Evolutionary conservation across 1,140 invertebrate genomes (phyloP).

Genomic region (Heterodera carotae): DNA sequence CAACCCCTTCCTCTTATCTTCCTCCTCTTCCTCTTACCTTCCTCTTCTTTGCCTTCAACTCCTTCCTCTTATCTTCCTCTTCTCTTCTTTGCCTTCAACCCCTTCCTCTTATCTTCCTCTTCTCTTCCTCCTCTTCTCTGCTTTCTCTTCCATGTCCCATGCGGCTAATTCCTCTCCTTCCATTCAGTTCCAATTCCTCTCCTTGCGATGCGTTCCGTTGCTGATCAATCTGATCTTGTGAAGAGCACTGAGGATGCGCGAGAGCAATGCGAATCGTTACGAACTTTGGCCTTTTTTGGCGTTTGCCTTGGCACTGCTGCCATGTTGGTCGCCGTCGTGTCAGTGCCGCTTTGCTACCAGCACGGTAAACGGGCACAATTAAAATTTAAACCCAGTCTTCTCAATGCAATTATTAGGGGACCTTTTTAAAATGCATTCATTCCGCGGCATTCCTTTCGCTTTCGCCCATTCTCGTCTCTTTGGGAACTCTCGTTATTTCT

Average conservation of each 20-base stretch:
- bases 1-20: too few relatives aligned
- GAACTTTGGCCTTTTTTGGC: slow-evolving; percentile 25
- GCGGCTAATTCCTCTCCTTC: background rate
- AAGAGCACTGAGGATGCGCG: slow-evolving; percentile 7
- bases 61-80: too few relatives aligned
- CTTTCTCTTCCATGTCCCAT: background rate
- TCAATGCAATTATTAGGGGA: too few relatives aligned
- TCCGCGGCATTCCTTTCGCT: too few relatives aligned
- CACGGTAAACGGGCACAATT: background rate
- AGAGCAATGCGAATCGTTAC: slow-evolving; percentile 14
- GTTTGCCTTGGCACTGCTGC: slow-evolving; percentile 31
- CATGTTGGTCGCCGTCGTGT: slow-evolving; percentile 31
- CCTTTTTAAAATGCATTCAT: too few relatives aligned
- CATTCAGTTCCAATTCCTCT: background rate
- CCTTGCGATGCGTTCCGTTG: background rate
- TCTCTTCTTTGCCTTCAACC: too few relatives aligned
- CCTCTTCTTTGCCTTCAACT: too few relatives aligned
- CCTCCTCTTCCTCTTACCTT: too few relatives aligned
- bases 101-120: too few relatives aligned
- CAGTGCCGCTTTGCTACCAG: slow-evolving; percentile 25
- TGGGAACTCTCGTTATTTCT: too few relatives aligned
- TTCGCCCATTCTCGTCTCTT: too few relatives aligned
- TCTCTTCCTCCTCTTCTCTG: background rate
- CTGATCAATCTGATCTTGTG: background rate
- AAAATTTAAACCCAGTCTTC: background rate